A percentile compares a stretch with the other conserved stretches of the same genome.
phyloP scores from a whole-genome alignment of 2,113 vertebrate species.

The Carollia perspicillata region DNA sequence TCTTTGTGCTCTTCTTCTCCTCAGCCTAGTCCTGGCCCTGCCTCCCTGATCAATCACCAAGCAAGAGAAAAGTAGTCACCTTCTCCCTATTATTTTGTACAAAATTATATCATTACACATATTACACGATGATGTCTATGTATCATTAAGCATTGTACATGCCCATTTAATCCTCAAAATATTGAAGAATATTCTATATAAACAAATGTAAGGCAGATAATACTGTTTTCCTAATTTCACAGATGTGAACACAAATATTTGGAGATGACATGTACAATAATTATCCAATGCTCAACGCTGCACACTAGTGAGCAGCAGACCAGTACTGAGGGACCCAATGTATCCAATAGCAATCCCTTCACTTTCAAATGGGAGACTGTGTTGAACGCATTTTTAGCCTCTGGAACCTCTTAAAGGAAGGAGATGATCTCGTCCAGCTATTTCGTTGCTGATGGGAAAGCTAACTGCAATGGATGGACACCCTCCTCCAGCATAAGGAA shows the following conservation, averaged over 20 bases:
- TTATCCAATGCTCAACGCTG: neutral
- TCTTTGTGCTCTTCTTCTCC: neutral
- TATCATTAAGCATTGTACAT: neutral
- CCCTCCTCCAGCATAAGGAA: neutral
- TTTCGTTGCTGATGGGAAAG: neutral
- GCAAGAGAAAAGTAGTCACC: neutral
- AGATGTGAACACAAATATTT: neutral
- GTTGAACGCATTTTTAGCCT: neutral
- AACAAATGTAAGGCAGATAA: neutral
- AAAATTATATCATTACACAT: neutral
- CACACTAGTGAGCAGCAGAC: neutral
- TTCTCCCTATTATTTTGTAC: neutral
- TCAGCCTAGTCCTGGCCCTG: neutral
- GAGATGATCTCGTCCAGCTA: neutral
- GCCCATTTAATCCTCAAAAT: neutral
- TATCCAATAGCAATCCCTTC: neutral
- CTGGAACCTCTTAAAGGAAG: neutral
- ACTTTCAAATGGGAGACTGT: neutral
- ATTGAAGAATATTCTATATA: neutral
- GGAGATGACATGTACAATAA: neutral
- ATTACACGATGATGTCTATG: neutral
- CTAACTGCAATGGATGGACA: neutral
- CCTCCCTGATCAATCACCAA: neutral
- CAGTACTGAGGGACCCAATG: neutral
- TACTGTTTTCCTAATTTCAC: neutral